phyloP scores from a whole-genome alignment of 2,888 invertebrate species.

The Endotricha flammealis region DNA sequence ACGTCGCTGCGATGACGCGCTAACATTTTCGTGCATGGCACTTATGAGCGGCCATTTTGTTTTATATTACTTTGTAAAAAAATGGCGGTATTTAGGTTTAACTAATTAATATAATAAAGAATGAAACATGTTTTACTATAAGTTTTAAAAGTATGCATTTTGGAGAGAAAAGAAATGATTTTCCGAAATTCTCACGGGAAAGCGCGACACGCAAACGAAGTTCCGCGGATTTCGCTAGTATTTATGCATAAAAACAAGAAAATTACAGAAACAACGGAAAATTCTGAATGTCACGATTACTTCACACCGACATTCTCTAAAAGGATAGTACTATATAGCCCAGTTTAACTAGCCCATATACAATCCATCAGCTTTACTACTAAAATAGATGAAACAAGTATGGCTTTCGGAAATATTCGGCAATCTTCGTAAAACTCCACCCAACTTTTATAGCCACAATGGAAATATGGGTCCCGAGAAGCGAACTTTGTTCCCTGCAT shows the following conservation, averaged over 20 bases:
- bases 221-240: slow-evolving; percentile 1
- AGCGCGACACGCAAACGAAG: too few species aligned
- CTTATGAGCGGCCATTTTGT: slow-evolving; percentile 35
- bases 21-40: slow-evolving; percentile 44
- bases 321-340: too few species aligned
- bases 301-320: too few species aligned
- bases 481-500: slow-evolving; percentile 29
- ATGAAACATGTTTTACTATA: background rate
- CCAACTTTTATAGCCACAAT: slow-evolving; percentile 20
- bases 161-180: background rate
- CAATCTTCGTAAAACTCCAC: slow-evolving; percentile 25
- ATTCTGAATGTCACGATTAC: too few species aligned
- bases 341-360: too few species aligned
- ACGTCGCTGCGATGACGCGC: slow-evolving; percentile 48
- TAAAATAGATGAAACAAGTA: too few species aligned
- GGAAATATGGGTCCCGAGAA: slow-evolving; percentile 19
- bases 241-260: too few species aligned
- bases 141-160: slow-evolving; percentile 2
- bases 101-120: too few species aligned
- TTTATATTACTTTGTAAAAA: slow-evolving; percentile 22
- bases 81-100: slow-evolving; percentile 16
- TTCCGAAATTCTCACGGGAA: too few species aligned
- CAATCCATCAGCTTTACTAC: too few species aligned
- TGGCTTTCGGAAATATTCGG: slow-evolving; percentile 23
- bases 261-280: too few species aligned